A percentile compares a stretch with the other conserved stretches of the same genome.
Evolutionary conservation across 2,888 invertebrate species (phyloP).

Genomic region (Tiliacea citrago): DNA sequence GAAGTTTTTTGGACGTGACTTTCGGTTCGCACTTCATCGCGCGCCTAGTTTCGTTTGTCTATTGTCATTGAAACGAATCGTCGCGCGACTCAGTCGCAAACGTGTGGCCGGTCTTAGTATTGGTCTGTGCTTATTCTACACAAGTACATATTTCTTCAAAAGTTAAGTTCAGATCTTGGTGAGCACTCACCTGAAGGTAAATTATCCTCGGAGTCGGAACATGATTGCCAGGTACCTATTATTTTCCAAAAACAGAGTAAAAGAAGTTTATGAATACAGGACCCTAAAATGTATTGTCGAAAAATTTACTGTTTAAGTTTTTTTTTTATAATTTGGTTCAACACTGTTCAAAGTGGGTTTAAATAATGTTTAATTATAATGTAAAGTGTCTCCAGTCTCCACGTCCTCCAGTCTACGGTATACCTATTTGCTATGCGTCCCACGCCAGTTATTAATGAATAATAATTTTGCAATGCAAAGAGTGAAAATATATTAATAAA

Average conservation of each 20-base stretch:
- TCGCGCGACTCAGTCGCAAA: slow-evolving; percentile 36
- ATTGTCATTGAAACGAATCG: slow-evolving; percentile 17
- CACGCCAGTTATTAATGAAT: slow-evolving; percentile 3
- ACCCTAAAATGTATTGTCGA: background rate
- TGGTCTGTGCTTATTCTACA: slow-evolving; percentile 46
- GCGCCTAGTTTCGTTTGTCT: slow-evolving; percentile 7
- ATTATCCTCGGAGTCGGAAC: background rate
- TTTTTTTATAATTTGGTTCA: background rate
- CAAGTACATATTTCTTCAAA: slow-evolving; percentile 55
- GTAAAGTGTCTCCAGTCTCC: background rate
- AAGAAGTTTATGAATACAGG: background rate
- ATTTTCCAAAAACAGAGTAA: background rate
- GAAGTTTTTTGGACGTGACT: slow-evolving; percentile 23
- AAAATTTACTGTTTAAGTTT: background rate
- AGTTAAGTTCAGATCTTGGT: slow-evolving; percentile 19
- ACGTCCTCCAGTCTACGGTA: background rate
- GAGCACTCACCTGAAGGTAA: background rate
- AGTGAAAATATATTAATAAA: background rate
- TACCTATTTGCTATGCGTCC: background rate
- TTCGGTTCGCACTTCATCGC: slow-evolving; percentile 3
- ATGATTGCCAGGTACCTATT: background rate
- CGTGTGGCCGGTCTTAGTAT: slow-evolving; percentile 35
- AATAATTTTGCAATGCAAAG: background rate
- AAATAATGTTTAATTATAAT: background rate
- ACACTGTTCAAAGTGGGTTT: background rate